A percentile compares a stretch with the other conserved stretches of the same genome.
These are phyloP conservation scores for Muntiacus muntjak DNA, from an alignment of 2,113 vertebrate genomes.

Conservation along the genomic window DNA sequence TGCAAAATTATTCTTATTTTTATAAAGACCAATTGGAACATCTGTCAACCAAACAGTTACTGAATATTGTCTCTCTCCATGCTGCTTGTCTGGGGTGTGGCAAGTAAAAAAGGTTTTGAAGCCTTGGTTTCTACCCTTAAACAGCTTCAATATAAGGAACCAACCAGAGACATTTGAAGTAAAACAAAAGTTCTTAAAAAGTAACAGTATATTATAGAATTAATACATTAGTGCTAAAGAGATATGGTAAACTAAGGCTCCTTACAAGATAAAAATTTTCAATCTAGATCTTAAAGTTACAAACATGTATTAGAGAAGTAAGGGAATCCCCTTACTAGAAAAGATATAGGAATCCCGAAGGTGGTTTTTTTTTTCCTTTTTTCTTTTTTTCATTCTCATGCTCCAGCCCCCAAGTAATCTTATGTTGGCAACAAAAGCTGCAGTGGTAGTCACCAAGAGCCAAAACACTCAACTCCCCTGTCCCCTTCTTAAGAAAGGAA, in stretches of 20 bases:
- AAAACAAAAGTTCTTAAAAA: neutral
- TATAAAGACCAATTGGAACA: constrained; percentile 16
- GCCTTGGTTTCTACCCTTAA: neutral
- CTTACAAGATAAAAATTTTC: constrained; percentile 19
- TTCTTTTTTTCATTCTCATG: neutral
- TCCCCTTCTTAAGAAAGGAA: neutral
- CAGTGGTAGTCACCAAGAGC: neutral
- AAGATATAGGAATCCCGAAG: neutral
- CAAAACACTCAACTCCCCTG: neutral
- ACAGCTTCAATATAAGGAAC: neutral
- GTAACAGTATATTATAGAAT: neutral
- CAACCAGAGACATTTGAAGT: neutral
- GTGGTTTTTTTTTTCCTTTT: neutral
- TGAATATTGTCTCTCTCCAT: neutral
- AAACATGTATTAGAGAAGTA: neutral
- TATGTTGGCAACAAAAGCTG: neutral
- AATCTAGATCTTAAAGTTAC: neutral
- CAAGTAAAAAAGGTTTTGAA: neutral
- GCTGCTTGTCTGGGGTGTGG: neutral
- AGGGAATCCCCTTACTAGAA: neutral
- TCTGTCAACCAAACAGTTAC: neutral
- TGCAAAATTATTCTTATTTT: constrained; percentile 32
- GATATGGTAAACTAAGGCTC: neutral
- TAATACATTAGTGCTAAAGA: neutral
- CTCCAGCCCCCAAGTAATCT: neutral